phyloP scores from a whole-genome alignment of 2,888 invertebrate species.

The Harpalus rufipes region DNA sequence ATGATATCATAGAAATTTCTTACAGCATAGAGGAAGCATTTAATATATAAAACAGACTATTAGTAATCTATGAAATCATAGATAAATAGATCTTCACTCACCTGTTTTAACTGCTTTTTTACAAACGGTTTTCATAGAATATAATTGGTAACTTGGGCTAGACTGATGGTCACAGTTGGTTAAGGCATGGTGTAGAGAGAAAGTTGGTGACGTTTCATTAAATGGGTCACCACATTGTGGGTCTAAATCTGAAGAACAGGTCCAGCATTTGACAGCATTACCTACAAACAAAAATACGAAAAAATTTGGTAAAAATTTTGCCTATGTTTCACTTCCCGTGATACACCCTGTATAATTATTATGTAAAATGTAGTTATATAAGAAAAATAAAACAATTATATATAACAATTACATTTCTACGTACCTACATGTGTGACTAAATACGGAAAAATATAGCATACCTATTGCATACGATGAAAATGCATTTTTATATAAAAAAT shows the following conservation, averaged over 20 bases:
- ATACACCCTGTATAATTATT: not conserved
- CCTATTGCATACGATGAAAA: not conserved
- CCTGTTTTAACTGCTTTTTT: slow-evolving; percentile 87
- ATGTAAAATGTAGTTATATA: not conserved
- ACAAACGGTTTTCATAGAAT: slow-evolving; percentile 80
- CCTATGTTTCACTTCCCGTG: too few relatives aligned
- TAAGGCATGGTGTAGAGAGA: slow-evolving; percentile 74
- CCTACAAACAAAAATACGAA: slow-evolving; percentile 77
- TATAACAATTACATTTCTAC: slow-evolving; percentile 60
- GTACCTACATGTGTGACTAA: not conserved
- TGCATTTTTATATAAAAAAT: slow-evolving; percentile 1
- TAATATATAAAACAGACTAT: not conserved
- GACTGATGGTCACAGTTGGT: slow-evolving; percentile 79
- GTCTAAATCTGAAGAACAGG: slow-evolving; percentile 86
- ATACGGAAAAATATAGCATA: not conserved
- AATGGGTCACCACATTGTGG: slow-evolving; percentile 87
- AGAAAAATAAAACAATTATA: slow-evolving; percentile 42
- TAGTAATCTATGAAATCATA: not conserved
- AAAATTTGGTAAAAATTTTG: too few relatives aligned
- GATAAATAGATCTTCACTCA: slow-evolving; percentile 75
- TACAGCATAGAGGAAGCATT: not conserved
- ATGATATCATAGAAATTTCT: not conserved
- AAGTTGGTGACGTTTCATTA: slow-evolving; percentile 77
- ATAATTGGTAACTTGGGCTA: slow-evolving; percentile 74
- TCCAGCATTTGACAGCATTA: slow-evolving; percentile 86